phyloP scores from a whole-genome alignment of 2,113 vertebrate genomes.

The Chinchilla lanigera region DNA sequence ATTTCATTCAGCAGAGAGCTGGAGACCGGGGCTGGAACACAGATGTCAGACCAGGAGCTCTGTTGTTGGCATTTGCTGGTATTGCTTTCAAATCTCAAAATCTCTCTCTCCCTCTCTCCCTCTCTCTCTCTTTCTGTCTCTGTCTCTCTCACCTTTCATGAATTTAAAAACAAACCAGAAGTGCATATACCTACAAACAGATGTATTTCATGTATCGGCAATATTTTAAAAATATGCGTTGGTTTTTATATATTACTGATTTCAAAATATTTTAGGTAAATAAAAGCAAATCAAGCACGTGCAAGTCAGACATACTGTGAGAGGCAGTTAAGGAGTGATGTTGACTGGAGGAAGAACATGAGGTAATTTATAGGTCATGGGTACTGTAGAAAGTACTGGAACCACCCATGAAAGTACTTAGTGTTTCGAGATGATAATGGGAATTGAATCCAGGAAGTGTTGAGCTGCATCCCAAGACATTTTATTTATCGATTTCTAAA shows the following conservation, averaged over 20 bases:
- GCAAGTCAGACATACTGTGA: not conserved
- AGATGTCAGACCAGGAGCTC: conserved; percentile 59
- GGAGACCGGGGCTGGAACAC: conserved; percentile 29
- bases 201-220: not conserved
- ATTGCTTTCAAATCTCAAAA: not conserved
- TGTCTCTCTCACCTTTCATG: not conserved
- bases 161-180: conserved; percentile 5
- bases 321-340: not conserved
- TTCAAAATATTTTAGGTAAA: not conserved
- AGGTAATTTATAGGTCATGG: not conserved
- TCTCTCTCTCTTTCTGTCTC: too few relatives aligned
- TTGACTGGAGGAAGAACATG: not conserved
- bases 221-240: not conserved
- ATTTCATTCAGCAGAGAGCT: conserved; percentile 53
- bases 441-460: not conserved
- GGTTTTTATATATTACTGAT: not conserved
- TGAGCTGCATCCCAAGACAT: not conserved
- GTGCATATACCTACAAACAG: not conserved
- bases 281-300: not conserved
- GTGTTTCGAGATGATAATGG: not conserved
- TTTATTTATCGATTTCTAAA: not conserved
- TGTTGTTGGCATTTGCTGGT: not conserved
- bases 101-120: not conserved
- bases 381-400: not conserved
- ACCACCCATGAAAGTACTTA: not conserved